A percentile compares a stretch with the other conserved stretches of the same genome.
Evolutionary conservation across 2,113 vertebrate species (phyloP).

Genomic region (Tricholaema leucomelas): DNA sequence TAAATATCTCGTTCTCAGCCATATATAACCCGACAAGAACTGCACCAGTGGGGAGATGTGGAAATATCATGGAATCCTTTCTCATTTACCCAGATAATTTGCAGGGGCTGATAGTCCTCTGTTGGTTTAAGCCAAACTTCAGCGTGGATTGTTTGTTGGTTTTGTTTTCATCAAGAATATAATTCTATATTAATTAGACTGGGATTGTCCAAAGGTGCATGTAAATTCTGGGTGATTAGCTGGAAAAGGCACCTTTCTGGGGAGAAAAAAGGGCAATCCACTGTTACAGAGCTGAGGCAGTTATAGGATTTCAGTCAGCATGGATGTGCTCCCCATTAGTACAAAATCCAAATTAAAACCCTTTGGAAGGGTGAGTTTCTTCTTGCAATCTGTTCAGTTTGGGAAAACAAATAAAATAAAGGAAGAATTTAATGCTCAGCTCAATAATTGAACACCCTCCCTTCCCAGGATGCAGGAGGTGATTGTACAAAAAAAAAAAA

Average conservation of each 20-base stretch:
- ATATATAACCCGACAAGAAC: not conserved
- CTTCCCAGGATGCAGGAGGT: conserved; percentile 52
- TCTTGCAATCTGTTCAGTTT: conserved; percentile 17
- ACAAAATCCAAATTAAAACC: not conserved
- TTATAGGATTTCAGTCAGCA: conserved; percentile 2
- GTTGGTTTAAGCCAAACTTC: not conserved
- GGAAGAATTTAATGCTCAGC: conserved; percentile 52
- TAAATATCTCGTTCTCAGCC: not conserved
- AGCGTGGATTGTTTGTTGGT: not conserved
- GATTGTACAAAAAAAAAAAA: conserved; percentile 65
- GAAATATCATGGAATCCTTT: not conserved
- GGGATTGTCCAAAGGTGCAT: not conserved
- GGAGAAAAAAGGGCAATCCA: not conserved
- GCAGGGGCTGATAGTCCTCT: not conserved
- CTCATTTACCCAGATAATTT: not conserved
- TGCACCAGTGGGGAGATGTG: not conserved
- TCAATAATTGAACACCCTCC: conserved; percentile 57
- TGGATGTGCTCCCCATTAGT: not conserved
- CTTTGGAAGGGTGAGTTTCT: not conserved
- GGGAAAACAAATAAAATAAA: conserved; percentile 54
- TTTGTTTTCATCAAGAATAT: not conserved
- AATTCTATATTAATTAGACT: not conserved
- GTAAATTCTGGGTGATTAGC: not conserved
- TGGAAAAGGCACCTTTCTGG: not conserved
- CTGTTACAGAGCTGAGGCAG: not conserved